These are phyloP conservation scores for Ericerus pela DNA, from an alignment of 1,140 invertebrate species.

Conservation along the genomic window DNA sequence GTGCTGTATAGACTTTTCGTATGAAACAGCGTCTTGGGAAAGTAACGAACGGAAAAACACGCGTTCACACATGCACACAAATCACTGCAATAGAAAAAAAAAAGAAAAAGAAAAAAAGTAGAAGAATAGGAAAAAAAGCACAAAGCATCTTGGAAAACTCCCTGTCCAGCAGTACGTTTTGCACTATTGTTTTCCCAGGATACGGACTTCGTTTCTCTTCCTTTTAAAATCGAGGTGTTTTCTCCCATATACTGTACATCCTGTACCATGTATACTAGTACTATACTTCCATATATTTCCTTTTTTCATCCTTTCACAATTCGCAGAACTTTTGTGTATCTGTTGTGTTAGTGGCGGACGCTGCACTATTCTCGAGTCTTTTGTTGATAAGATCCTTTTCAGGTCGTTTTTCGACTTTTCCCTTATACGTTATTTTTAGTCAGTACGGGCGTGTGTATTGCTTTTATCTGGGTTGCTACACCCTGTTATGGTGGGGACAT, in stretches of 20 bases:
- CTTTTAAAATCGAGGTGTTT: constrained; percentile 3
- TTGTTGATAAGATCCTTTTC: constrained; percentile 12
- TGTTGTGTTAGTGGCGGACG: too few relatives aligned
- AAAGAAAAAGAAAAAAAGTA: too few relatives aligned
- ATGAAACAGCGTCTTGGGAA: constrained; percentile 9
- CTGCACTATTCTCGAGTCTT: too few relatives aligned
- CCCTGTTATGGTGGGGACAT: too few relatives aligned
- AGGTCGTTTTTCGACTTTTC: not conserved
- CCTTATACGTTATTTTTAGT: not conserved
- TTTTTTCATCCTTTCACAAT: not conserved
- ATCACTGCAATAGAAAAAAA: too few relatives aligned
- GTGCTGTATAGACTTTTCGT: constrained; percentile 6
- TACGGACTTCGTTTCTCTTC: not conserved
- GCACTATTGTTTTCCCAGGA: constrained; percentile 8
- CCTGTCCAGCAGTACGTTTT: constrained; percentile 8
- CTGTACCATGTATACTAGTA: not conserved
- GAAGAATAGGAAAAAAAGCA: too few relatives aligned
- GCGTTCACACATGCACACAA: too few relatives aligned
- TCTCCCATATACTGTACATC: constrained; percentile 1
- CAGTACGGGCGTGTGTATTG: too few relatives aligned
- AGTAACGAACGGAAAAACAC: too few relatives aligned
- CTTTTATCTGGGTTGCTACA: too few relatives aligned
- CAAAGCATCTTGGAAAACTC: constrained; percentile 2
- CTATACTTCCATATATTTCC: not conserved
- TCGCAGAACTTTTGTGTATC: not conserved